A percentile compares a stretch with the other conserved stretches of the same genome.
These are phyloP conservation scores for Odontomyia ornata DNA, from an alignment of 2,888 invertebrate genomes.

Conservation along the genomic window DNA sequence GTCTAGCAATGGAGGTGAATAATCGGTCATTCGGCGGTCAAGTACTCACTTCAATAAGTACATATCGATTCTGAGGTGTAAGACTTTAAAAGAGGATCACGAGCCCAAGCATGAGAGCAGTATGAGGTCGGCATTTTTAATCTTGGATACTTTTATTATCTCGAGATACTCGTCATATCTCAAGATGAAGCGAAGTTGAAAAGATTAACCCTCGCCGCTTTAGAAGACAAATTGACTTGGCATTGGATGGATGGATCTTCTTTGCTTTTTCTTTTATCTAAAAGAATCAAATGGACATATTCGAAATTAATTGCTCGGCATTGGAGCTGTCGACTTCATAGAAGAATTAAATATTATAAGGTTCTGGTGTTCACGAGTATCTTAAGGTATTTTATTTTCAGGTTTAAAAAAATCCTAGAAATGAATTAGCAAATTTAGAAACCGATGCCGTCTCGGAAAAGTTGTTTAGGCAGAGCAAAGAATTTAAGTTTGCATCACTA, in stretches of 20 bases:
- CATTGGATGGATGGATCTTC: neutral
- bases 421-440: neutral
- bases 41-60: slow-evolving; percentile 8
- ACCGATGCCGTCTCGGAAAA: neutral
- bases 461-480: neutral
- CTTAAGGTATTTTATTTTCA: neutral
- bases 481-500: neutral
- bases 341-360: neutral
- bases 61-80: neutral
- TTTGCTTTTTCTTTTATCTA: neutral
- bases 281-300: neutral
- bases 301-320: neutral
- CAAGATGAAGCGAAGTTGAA: no score
- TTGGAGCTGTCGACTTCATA: neutral
- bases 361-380: neutral
- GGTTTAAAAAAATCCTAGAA: neutral
- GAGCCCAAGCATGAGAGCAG: neutral
- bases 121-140: slow-evolving; percentile 4
- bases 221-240: slow-evolving; percentile 19
- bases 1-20: neutral
- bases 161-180: no score
- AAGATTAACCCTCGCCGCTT: neutral
- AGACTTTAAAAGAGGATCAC: neutral
- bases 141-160: neutral
- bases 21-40: slow-evolving; percentile 15